Conservation (phyloP, 1,140 invertebrate genomes). For the Drosophila nasuta region DNA sequence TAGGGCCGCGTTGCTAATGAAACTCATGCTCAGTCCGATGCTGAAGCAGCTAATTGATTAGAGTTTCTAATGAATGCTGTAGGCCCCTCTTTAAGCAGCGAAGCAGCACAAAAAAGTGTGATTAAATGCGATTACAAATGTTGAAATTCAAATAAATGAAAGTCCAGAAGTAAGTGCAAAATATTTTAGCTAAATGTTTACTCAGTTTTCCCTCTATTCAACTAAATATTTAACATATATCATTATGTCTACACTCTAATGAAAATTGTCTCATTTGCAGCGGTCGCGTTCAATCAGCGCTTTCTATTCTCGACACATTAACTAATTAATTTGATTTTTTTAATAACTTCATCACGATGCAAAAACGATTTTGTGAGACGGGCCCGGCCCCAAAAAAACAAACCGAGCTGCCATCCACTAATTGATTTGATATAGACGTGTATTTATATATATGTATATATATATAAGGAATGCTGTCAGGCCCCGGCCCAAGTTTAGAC, state of each 20-base stretch:
- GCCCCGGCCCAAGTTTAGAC: slow-evolving; percentile 67
- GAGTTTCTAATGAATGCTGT: slow-evolving; percentile 22
- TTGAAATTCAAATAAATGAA: neutral
- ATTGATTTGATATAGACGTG: slow-evolving; percentile 46
- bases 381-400: slow-evolving; percentile 17
- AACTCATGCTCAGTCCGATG: slow-evolving; percentile 66
- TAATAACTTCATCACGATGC: slow-evolving; percentile 38
- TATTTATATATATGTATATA: neutral
- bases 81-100: slow-evolving; percentile 14
- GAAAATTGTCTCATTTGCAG: neutral
- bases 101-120: neutral
- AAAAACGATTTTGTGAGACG: slow-evolving; percentile 8
- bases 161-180: neutral
- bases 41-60: slow-evolving; percentile 60
- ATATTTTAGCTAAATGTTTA: too few relatives aligned
- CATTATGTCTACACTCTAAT: neutral
- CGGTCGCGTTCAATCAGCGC: neutral
- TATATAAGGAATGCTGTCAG: slow-evolving; percentile 59
- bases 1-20: slow-evolving; percentile 72
- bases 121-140: neutral
- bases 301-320: slow-evolving; percentile 23
- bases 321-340: slow-evolving; percentile 20
- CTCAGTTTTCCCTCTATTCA: too few relatives aligned
- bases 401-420: slow-evolving; percentile 55
- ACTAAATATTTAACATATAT: too few relatives aligned